Evolutionary conservation across 2,888 invertebrate species (phyloP), one percentile per base, ranked within the genome.

Genomic region (Tryphoninae sp.): DNA sequence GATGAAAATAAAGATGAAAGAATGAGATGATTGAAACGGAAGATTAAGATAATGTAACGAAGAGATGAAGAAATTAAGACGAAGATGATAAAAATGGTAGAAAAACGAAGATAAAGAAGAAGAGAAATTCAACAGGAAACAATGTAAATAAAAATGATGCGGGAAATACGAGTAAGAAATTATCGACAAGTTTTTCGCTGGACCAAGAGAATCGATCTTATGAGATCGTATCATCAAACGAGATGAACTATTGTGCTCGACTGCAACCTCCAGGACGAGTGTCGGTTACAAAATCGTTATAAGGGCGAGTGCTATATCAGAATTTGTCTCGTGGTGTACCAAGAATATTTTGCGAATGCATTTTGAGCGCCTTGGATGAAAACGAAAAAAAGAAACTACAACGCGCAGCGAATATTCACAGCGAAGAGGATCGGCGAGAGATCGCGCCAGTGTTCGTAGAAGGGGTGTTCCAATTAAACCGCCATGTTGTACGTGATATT

Each of bases 401-500:
- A 59, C 55, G 59, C 71, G n/a, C 71, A 64, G 69, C 62, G 13
- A 45, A 45, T 53, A 42, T 61, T 51, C 61, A 53, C 69, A 67
- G 42, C 62, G 79, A 68, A 74, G 45, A 45, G 55, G 68, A 74
- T 73, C 62, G 71, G 78, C 65, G 75, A 65, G 53, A 65, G 87
- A 49, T 78, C 33, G 22, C 61, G 13, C 19, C 67, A 55, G 59
- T 86, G 86, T 87, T 88, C 86, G 67, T 59, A 84, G 84, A 81
- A 65, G 83, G 84, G 81, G 84, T 87, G 86, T 89, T 89, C 86
- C 89, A 90, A 90, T 90, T 90, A 90, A 89, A 86, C 87, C 86
- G 87, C 86, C 88, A 89, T 88, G 90, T 90, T 90, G 89, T 89
- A 89, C 90, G 89, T 78, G 89, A 90, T 90, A 90, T 90, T 90